These are phyloP conservation scores for Nannoperca australis DNA, from an alignment of 2,797 vertebrate genomes.

Conservation along the genomic window DNA sequence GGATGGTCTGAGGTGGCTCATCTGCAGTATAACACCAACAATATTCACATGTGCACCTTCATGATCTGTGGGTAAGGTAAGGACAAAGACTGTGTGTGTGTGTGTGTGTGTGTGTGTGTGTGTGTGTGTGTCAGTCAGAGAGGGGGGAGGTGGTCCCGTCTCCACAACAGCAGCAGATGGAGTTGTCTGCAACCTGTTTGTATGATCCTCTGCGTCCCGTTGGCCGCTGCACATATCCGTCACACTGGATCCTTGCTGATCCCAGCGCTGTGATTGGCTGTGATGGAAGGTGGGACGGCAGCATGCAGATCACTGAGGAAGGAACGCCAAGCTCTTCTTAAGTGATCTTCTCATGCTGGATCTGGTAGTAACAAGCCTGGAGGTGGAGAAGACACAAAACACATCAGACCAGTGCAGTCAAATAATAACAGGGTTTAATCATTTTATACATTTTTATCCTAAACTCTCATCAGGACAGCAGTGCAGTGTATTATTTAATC, in stretches of 20 bases:
- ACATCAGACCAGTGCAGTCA: background rate
- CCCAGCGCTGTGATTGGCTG: slow-evolving; percentile 26
- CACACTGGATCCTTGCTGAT: slow-evolving; percentile 16
- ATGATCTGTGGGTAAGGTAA: slow-evolving; percentile 1
- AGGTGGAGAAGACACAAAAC: background rate
- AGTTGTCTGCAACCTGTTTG: slow-evolving; percentile 20
- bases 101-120: slow-evolving; percentile 8
- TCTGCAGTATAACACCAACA: slow-evolving; percentile 13
- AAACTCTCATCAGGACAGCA: background rate
- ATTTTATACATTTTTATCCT: background rate
- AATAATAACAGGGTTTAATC: background rate
- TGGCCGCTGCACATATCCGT: slow-evolving; percentile 19
- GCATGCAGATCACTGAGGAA: background rate
- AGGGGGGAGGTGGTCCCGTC: background rate
- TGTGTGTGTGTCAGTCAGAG: slow-evolving; percentile 21
- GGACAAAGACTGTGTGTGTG: background rate
- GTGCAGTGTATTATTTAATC: background rate
- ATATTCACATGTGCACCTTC: slow-evolving; percentile 28
- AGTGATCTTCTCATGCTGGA: slow-evolving; percentile 97
- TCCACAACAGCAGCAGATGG: slow-evolving; percentile 52
- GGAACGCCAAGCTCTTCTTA: slow-evolving; percentile 69
- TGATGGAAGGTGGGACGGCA: background rate
- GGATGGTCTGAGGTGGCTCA: slow-evolving; percentile 40
- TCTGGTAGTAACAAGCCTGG: slow-evolving; percentile 99
- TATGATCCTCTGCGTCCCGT: slow-evolving; percentile 29